Conservation (phyloP, 2,888 invertebrate genomes). For the Bellardia bayeri region DNA sequence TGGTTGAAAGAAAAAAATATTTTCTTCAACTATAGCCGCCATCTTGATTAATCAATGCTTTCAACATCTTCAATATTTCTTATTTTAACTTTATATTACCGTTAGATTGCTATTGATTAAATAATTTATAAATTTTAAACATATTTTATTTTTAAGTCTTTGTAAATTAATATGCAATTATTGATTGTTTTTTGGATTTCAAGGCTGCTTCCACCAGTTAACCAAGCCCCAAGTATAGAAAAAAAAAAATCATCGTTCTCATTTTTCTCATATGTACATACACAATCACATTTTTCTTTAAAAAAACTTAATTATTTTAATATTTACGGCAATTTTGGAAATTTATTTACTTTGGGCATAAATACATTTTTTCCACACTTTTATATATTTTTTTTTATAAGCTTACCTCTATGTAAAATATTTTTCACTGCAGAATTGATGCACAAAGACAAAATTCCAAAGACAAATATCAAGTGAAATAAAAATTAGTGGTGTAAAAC, state of each 20-base stretch:
- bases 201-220: slow-evolving; percentile 72
- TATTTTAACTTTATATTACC: background rate
- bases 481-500: slow-evolving; percentile 60
- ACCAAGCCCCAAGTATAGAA: slow-evolving; percentile 66
- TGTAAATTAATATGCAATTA: slow-evolving; percentile 61
- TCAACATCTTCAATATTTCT: slow-evolving; percentile 12
- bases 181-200: slow-evolving; percentile 69
- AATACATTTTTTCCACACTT: slow-evolving; percentile 5
- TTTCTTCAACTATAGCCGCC: slow-evolving; percentile 68
- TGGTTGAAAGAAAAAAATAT: slow-evolving; percentile 50
- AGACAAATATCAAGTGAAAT: slow-evolving; percentile 75
- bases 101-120: background rate
- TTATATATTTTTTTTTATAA: slow-evolving; percentile 41
- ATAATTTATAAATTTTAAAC: background rate
- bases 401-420: slow-evolving; percentile 75
- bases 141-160: background rate
- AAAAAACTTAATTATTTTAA: background rate
- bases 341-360: background rate
- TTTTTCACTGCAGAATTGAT: slow-evolving; percentile 75
- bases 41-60: slow-evolving; percentile 65
- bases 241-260: slow-evolving; percentile 49
- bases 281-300: slow-evolving; percentile 33
- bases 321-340: background rate
- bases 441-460: slow-evolving; percentile 75
- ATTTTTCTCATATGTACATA: slow-evolving; percentile 45